Evolutionary conservation across 2,113 vertebrate species (phyloP).

Genomic region (Lates calcarifer): DNA sequence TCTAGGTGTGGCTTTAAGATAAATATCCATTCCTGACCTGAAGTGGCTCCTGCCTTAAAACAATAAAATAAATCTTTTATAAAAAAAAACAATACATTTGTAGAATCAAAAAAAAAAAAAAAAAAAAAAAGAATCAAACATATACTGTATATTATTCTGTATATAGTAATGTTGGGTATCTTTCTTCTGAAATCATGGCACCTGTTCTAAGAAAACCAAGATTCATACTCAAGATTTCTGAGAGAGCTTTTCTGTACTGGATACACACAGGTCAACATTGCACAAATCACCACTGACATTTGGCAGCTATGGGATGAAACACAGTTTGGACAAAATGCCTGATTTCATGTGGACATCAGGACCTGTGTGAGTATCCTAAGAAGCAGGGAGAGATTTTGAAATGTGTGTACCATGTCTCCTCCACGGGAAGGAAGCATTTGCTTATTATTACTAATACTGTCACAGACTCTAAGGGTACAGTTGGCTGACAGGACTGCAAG

Average conservation of each 20-base stretch:
- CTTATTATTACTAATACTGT: conserved; percentile 67
- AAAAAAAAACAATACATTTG: conserved; percentile 39
- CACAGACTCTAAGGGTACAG: conserved; percentile 33
- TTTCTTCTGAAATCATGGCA: conserved; percentile 70
- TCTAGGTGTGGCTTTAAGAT: not conserved
- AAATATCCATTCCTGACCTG: not conserved
- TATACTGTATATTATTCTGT: conserved; percentile 12
- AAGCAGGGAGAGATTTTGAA: conserved; percentile 12
- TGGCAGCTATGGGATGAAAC: conserved; percentile 54
- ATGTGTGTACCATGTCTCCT: conserved; percentile 46
- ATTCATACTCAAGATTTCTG: conserved; percentile 12
- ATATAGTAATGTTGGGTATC: too few relatives aligned
- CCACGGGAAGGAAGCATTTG: conserved; percentile 35
- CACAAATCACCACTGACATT: conserved; percentile 44
- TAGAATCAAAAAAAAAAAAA: conserved; percentile 28
- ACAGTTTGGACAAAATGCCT: conserved; percentile 32
- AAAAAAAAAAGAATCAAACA: conserved; percentile 16
- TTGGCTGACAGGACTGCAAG: conserved; percentile 53
- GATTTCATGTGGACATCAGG: conserved; percentile 8
- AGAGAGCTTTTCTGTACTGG: not conserved
- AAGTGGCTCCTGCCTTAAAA: conserved; percentile 25
- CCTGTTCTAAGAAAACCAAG: conserved; percentile 49
- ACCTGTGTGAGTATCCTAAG: not conserved
- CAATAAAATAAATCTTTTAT: conserved; percentile 52
- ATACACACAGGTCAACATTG: conserved; percentile 29